Evolutionary conservation across 2,888 invertebrate species (phyloP).

Genomic region (Stramonita haemastoma): DNA sequence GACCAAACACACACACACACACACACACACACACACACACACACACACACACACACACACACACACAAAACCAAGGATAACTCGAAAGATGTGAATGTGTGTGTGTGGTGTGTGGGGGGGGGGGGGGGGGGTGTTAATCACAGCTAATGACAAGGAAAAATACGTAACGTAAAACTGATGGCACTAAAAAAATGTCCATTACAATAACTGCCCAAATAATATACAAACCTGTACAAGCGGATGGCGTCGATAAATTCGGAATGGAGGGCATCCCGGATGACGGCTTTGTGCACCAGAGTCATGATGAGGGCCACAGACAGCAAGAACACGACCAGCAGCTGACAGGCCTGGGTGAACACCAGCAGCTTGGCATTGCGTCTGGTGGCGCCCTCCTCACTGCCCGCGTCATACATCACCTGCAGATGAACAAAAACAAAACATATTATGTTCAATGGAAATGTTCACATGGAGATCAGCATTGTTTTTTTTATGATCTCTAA

Average conservation of each 20-base stretch:
- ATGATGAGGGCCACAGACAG: conserved; percentile 7
- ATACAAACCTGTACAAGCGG: conserved; percentile 13
- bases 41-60: not conserved
- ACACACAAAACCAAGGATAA: not conserved
- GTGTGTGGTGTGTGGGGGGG: too few species aligned
- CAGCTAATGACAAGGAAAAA: too few species aligned
- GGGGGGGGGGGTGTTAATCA: too few species aligned
- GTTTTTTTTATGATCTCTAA: too few species aligned
- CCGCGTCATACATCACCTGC: conserved; percentile 29
- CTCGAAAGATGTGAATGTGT: too few species aligned
- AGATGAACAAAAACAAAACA: not conserved
- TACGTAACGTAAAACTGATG: too few species aligned
- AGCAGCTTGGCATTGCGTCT: conserved; percentile 21
- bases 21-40: too few species aligned
- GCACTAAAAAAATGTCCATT: too few species aligned
- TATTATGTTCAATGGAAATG: too few species aligned
- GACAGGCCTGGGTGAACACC: conserved; percentile 36
- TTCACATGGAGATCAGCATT: too few species aligned
- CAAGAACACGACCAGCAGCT: not conserved
- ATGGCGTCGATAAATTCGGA: conserved; percentile 26
- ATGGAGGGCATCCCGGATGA: conserved; percentile 29
- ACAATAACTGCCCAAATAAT: too few species aligned
- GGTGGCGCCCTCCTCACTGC: conserved; percentile 9
- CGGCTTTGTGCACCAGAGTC: conserved; percentile 25
- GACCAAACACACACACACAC: too few species aligned